Percentiles rank a stretch among this genome's conserved stretches.
Evolutionary conservation across 2,113 vertebrate genomes (phyloP).

Genomic region (Pongo pygmaeus): DNA sequence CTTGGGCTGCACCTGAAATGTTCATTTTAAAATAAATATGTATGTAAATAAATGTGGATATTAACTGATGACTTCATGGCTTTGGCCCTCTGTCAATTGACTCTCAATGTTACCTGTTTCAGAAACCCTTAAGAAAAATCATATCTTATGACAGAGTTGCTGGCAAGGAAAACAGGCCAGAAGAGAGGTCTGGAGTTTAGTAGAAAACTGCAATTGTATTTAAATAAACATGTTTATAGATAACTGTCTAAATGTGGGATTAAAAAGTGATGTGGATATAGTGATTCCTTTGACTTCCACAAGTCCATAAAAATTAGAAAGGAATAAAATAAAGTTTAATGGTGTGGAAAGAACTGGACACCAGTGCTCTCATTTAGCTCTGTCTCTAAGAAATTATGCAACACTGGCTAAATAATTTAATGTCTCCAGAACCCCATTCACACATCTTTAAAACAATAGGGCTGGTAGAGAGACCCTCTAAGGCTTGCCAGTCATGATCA

Average conservation of each 20-base stretch:
- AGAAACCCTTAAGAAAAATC: constrained; percentile 59
- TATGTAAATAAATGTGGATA: constrained; percentile 50
- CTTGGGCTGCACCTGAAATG: constrained; percentile 39
- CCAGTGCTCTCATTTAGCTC: neutral
- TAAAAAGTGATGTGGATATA: neutral
- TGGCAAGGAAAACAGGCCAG: constrained; percentile 50
- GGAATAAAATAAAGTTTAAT: constrained; percentile 2
- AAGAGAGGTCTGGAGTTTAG: constrained; percentile 44
- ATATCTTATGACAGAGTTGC: constrained; percentile 43
- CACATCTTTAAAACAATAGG: neutral
- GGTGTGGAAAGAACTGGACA: neutral
- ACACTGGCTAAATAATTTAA: neutral
- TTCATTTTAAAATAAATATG: constrained; percentile 55
- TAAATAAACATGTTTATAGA: constrained; percentile 59
- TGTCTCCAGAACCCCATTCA: neutral
- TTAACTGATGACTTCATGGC: constrained; percentile 10
- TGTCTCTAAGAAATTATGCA: neutral
- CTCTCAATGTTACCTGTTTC: constrained; percentile 51
- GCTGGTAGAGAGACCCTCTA: neutral
- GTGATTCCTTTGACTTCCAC: neutral
- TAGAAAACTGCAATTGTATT: constrained; percentile 49
- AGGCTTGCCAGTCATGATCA: neutral
- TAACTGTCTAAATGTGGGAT: neutral
- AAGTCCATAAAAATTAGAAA: constrained; percentile 41
- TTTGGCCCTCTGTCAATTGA: constrained; percentile 63